Base-by-base conservation (phyloP, 2,888 invertebrate species). In the Agriopis aurantiaria region DNA sequence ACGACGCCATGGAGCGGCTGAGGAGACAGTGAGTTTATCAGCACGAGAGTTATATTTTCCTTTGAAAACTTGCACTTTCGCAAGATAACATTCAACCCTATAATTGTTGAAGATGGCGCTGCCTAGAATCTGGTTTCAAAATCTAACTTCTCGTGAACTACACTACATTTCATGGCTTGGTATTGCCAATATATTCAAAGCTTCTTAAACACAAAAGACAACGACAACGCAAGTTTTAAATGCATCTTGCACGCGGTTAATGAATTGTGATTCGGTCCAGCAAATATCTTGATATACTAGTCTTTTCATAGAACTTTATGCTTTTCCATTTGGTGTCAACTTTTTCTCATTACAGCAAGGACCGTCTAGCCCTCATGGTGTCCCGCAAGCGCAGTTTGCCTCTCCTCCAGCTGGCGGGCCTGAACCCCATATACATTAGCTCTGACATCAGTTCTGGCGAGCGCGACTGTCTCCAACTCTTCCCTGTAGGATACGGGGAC, bases 401-500 rank as follows among this genome's bases (percentile, higher is more conserved):
- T 0, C 83, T 93, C 2, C 87, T 94, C 23, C 91, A 91, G 69
- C 82, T 94, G 40, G 91, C 92, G 0, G 91, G 91, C 0, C 77
- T 89, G 40, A 91, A 88, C 77, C 94, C 94, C 0, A 79, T 84
- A 71, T 93, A 92, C 83, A 92, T 94, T 79, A 93, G 93, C 80
- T 81, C 88, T 1, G 93, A 93, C 78, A 68, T 80, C 1, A 43
- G 46, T 0, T 80, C 85, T 0, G 94, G 93, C 0, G 92, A 93
- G 74, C 77, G 80, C 0, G 94, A 94, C 75, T 93, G 93, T 65
- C 87, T 92, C 12, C 71, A 83, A 0, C 76, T 94, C 74, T 94
- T 94, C 81, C 93, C 94, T 0, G 93, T 94, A 0, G 93, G 92
- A 0, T 93, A 94, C 67, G 93, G 89, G 0, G 94, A 94, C 64